Percentiles rank a stretch among this genome's conserved stretches.
Evolutionary conservation across 2,797 vertebrate species (phyloP).

Genomic region (Fistularia tabacaria): DNA sequence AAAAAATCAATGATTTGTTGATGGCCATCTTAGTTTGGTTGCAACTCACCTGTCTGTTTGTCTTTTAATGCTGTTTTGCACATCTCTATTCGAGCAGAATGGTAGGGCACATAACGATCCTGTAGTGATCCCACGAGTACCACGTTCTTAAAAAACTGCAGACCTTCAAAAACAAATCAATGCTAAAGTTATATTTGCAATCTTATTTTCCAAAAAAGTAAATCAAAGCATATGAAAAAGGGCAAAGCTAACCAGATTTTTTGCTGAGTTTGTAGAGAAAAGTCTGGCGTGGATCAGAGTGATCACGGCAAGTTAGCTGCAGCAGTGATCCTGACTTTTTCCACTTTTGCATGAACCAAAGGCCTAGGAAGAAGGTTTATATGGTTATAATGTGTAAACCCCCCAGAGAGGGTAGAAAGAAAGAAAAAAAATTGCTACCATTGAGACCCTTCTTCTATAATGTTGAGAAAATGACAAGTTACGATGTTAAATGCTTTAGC

Average conservation of each 20-base stretch:
- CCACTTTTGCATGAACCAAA: conserved; percentile 99
- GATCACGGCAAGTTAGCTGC: conserved; percentile 94
- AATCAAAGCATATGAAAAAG: not conserved
- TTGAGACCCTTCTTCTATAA: too few relatives aligned
- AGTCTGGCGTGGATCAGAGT: conserved; percentile 96
- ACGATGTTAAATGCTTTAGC: not conserved
- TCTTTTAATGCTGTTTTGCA: conserved; percentile 99
- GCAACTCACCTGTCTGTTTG: conserved; percentile 90
- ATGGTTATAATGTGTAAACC: too few relatives aligned
- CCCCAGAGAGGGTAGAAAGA: too few relatives aligned
- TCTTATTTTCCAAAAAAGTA: not conserved
- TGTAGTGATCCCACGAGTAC: conserved; percentile 95
- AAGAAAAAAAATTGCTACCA: too few relatives aligned
- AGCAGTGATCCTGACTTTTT: conserved; percentile 97
- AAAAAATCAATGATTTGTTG: too few relatives aligned
- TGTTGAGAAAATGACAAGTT: not conserved
- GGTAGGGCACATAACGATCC: conserved; percentile 98
- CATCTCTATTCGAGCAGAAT: conserved; percentile 98
- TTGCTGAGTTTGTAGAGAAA: conserved; percentile 99
- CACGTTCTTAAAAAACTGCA: conserved; percentile 97
- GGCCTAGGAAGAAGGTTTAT: conserved; percentile 70
- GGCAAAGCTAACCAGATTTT: conserved; percentile 84
- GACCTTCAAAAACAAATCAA: conserved; percentile 71
- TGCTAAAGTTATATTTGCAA: conserved; percentile 3
- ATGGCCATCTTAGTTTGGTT: not conserved